A percentile compares a stretch with the other conserved stretches of the same genome.
These are phyloP conservation scores for Hetaerina titia DNA, from an alignment of 2,888 invertebrate genomes.

Conservation along the genomic window DNA sequence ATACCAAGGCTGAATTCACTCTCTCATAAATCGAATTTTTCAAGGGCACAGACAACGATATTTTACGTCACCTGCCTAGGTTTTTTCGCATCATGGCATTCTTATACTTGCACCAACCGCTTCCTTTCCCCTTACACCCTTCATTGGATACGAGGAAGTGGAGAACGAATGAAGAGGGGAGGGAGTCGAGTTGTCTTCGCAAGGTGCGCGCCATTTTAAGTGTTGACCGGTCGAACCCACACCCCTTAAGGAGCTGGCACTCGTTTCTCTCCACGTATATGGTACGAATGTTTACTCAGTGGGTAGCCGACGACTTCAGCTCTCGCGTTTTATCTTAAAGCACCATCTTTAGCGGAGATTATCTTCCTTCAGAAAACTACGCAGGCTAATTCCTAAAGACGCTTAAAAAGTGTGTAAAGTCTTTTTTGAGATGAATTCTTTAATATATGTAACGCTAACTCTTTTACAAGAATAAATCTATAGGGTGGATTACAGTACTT, in stretches of 20 bases:
- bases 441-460: too few relatives aligned
- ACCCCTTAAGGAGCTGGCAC: background rate
- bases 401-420: too few relatives aligned
- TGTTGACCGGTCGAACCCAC: background rate
- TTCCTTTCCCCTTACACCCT: background rate
- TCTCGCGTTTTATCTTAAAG: background rate
- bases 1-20: background rate
- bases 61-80: background rate
- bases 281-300: background rate
- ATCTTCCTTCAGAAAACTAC: too few relatives aligned
- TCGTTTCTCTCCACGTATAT: background rate
- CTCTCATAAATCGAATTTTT: background rate
- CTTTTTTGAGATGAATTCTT: too few relatives aligned
- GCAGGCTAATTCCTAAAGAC: too few relatives aligned
- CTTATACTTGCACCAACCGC: background rate
- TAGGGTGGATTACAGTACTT: too few relatives aligned
- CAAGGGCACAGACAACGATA: background rate
- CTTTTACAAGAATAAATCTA: too few relatives aligned
- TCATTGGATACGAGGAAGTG: background rate
- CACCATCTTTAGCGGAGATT: too few relatives aligned
- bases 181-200: background rate
- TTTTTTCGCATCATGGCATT: background rate
- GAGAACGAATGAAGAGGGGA: background rate
- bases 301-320: too few relatives aligned
- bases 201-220: constrained; percentile 3